Conservation (phyloP, 1,140 invertebrate genomes). For the Euglossa dilemma region DNA sequence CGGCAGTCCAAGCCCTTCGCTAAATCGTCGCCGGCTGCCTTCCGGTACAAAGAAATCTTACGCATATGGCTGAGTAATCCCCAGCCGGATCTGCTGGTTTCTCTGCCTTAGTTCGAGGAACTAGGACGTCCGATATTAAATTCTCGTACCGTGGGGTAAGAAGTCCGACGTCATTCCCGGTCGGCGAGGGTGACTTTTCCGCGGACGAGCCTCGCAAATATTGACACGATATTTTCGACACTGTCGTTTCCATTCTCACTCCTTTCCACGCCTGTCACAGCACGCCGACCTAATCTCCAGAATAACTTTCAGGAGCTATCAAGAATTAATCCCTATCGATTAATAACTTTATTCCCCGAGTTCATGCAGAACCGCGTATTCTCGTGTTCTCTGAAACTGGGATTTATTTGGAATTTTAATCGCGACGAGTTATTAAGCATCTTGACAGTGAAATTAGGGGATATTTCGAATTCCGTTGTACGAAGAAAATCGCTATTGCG, state of each 20-base stretch:
- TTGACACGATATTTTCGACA: slow-evolving; percentile 43
- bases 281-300: no score
- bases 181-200: slow-evolving; percentile 41
- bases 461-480: no score
- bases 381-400: no score
- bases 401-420: no score
- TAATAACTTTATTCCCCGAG: no score
- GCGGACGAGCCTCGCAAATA: slow-evolving; percentile 51
- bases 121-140: slow-evolving; percentile 63
- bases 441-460: no score
- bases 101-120: slow-evolving; percentile 34
- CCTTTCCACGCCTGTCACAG: not conserved
- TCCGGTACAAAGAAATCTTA: slow-evolving; percentile 45
- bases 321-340: no score
- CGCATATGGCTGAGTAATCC: slow-evolving; percentile 54
- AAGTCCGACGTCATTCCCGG: slow-evolving; percentile 41
- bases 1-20: not conserved
- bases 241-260: slow-evolving; percentile 27
- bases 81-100: slow-evolving; percentile 30
- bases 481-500: no score
- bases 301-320: no score
- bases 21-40: slow-evolving; percentile 30
- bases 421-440: no score
- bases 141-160: slow-evolving; percentile 47
- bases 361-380: no score